phyloP scores from a whole-genome alignment of 2,113 vertebrate species.

The Grallaria varia region DNA sequence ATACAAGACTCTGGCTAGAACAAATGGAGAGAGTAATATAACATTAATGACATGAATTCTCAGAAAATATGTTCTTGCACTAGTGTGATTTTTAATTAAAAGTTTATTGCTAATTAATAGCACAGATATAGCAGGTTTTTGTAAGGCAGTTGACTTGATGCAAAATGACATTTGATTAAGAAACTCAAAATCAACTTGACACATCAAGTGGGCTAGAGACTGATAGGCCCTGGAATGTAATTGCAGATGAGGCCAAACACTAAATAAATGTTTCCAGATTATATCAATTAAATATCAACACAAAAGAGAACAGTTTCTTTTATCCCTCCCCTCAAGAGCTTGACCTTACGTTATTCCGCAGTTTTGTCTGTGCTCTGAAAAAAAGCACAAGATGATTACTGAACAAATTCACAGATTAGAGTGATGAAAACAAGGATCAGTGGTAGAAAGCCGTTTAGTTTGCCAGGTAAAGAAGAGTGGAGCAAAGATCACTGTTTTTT shows the following conservation, averaged over 20 bases:
- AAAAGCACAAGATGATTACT: background rate
- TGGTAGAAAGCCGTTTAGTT: background rate
- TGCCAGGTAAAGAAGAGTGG: conserved; percentile 2
- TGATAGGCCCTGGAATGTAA: conserved; percentile 34
- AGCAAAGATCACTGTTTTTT: conserved; percentile 47
- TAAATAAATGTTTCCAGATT: conserved; percentile 43
- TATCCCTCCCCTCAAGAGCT: conserved; percentile 3
- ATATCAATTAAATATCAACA: conserved; percentile 45
- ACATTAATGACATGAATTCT: background rate
- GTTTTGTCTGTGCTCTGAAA: background rate
- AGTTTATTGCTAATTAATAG: conserved; percentile 32
- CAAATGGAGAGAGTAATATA: background rate
- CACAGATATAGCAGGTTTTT: background rate
- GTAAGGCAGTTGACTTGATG: conserved; percentile 32
- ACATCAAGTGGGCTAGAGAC: conserved; percentile 23
- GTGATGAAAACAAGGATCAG: conserved; percentile 31
- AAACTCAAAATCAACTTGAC: conserved; percentile 60
- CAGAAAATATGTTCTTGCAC: background rate
- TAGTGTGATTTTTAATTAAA: background rate
- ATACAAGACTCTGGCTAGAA: background rate
- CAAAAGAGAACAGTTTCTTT: conserved; percentile 1
- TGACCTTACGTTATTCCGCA: background rate
- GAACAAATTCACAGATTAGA: conserved; percentile 49
- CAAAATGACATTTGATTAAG: conserved; percentile 58
- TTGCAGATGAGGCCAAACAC: conserved; percentile 31